A percentile compares a stretch with the other conserved stretches of the same genome.
phyloP scores from a whole-genome alignment of 2,888 invertebrate species.

The Galerucella pusilla region DNA sequence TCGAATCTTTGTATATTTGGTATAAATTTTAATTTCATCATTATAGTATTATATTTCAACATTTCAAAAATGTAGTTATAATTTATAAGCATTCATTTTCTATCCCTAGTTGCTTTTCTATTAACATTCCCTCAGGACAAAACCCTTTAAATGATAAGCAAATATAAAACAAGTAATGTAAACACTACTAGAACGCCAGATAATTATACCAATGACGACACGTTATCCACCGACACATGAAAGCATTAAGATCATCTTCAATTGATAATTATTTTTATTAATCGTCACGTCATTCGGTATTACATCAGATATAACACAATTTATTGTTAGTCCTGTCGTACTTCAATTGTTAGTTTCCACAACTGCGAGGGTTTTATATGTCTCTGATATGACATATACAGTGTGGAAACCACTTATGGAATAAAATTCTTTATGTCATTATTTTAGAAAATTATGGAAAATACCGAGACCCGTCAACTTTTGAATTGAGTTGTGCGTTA shows the following conservation, averaged over 20 bases:
- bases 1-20: too few relatives aligned
- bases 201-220: constrained; percentile 35
- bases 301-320: constrained; percentile 11
- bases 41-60: background rate
- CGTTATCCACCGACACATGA: constrained; percentile 38
- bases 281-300: constrained; percentile 30
- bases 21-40: too few relatives aligned
- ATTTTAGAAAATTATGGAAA: too few relatives aligned
- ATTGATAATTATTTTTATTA: constrained; percentile 35
- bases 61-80: background rate
- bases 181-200: constrained; percentile 42
- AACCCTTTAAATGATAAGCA: constrained; percentile 40
- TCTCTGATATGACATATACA: too few relatives aligned
- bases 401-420: too few relatives aligned
- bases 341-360: background rate
- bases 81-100: constrained; percentile 11
- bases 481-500: too few relatives aligned
- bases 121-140: constrained; percentile 32
- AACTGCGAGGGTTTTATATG: background rate
- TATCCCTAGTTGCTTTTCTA: constrained; percentile 28
- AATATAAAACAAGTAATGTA: constrained; percentile 36
- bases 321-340: background rate
- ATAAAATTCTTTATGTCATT: too few relatives aligned
- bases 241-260: constrained; percentile 40
- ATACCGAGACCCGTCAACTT: too few relatives aligned